Base-by-base conservation (phyloP, 2,797 vertebrate genomes). In the Peromyscus attwateri region DNA sequence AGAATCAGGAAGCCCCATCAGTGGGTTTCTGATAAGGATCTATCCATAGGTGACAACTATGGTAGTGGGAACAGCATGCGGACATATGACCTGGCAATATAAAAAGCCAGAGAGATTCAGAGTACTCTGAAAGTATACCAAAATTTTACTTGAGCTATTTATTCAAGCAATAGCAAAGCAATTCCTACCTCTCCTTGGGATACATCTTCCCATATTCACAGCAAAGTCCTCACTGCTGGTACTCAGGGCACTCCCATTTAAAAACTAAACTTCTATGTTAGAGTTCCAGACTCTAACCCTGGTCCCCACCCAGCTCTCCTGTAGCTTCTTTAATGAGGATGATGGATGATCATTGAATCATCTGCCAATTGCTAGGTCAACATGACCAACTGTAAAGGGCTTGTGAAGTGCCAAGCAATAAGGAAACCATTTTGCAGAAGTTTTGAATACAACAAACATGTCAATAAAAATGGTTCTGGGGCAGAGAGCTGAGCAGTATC, bases 41-140 rank as follows among this genome's bases (percentile, higher is more conserved):
- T 46, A 14, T 8, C 8, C 1, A 17, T 40, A 7, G n/a, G 34
- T 34, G n/a, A 2, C 4, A 82, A 23, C 4, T 55, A 29, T 25
- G 14, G 7, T 37, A 27, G 0, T 17, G 5, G 0, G 0, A 55
- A 19, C 13, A 16, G 3, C 1, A 43, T 6, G 11, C 0, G 21
- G 16, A 60, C 4, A 23, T 43, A 14, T 82, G 1, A 11, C 10
- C 31, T 37, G 19, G 34, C 9, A 43, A 29, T 10, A 75, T 34
- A 6, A 46, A 37, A 82, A 34, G 40, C 21, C 21, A 37, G 46
- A 46, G n/a, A 80, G 46, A 57, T 43, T 43, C 19, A 12, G 7
- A 11, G 8, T 10, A 10, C 29, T 75, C 29, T 34, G 73, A 70
- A 7, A 85, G 71, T 17, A 34, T 0, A 57, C 0, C 31, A 60